phyloP scores from a whole-genome alignment of 2,888 invertebrate species.

The Scaptomyza reducta region DNA sequence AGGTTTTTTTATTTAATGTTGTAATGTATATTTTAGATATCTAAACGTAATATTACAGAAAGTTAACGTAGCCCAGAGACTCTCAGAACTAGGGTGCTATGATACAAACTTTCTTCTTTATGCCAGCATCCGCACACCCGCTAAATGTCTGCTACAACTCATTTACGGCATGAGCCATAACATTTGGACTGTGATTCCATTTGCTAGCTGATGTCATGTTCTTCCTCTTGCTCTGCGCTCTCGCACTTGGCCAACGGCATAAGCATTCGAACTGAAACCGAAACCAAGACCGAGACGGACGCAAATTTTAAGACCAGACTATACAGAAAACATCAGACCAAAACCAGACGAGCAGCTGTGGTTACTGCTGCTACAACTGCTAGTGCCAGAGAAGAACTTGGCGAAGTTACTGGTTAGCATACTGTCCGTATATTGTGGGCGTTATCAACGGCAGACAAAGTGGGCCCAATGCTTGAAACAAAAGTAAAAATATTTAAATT shows the following conservation, averaged over 20 bases:
- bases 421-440: constrained; percentile 27
- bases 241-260: constrained; percentile 29
- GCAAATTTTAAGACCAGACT: constrained; percentile 15
- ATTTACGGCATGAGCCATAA: constrained; percentile 11
- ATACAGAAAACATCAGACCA: background rate
- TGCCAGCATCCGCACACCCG: constrained; percentile 21
- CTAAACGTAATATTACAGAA: background rate
- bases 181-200: constrained; percentile 31
- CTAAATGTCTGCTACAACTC: constrained; percentile 8
- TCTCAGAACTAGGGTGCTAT: constrained; percentile 11
- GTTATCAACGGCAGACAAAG: constrained; percentile 39
- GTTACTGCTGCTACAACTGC: constrained; percentile 2
- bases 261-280: constrained; percentile 29
- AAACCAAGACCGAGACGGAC: constrained; percentile 11
- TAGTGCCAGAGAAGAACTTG: constrained; percentile 22
- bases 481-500: background rate
- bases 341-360: constrained; percentile 14
- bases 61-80: background rate
- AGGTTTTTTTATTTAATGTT: too few relatives aligned
- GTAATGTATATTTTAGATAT: background rate
- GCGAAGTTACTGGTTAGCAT: constrained; percentile 25
- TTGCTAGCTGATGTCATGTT: constrained; percentile 55
- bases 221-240: constrained; percentile 13
- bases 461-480: constrained; percentile 26
- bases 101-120: constrained; percentile 42